Percentiles rank a stretch among this genome's conserved stretches.
These are phyloP conservation scores for Monodelphis domestica DNA, from an alignment of 2,797 vertebrate genomes.

Conservation along the genomic window DNA sequence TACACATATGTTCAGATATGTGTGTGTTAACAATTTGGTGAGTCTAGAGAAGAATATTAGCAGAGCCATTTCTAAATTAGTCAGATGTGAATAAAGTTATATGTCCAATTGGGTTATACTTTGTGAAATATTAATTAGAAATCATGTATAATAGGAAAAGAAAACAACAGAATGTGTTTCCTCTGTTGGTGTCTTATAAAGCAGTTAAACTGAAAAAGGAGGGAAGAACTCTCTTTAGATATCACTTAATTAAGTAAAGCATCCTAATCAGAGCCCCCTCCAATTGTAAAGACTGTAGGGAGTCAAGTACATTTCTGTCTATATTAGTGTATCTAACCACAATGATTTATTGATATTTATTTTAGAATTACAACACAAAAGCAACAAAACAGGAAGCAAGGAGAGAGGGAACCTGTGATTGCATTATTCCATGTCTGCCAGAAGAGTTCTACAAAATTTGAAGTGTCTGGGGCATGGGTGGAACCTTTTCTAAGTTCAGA, in stretches of 20 bases:
- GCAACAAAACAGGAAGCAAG: constrained; percentile 72
- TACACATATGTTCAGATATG: not conserved
- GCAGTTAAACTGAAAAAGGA: constrained; percentile 83
- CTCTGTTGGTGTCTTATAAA: constrained; percentile 85
- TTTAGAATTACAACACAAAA: constrained; percentile 82
- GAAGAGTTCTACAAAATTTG: constrained; percentile 55
- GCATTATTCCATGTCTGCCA: constrained; percentile 39
- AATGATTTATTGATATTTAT: constrained; percentile 86
- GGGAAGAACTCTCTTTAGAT: constrained; percentile 86
- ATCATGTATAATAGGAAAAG: constrained; percentile 85
- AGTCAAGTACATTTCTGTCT: constrained; percentile 86
- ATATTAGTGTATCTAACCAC: constrained; percentile 83
- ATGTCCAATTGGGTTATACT: constrained; percentile 73
- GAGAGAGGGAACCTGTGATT: constrained; percentile 50
- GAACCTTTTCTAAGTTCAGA: constrained; percentile 65
- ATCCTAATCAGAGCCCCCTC: constrained; percentile 87
- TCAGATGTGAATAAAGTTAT: constrained; percentile 41
- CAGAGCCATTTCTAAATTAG: not conserved
- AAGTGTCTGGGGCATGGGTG: constrained; percentile 3
- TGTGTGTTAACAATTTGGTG: not conserved
- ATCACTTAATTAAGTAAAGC: constrained; percentile 89
- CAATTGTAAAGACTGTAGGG: constrained; percentile 87
- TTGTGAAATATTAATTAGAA: constrained; percentile 83
- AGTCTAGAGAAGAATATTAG: not conserved
- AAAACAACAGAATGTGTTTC: constrained; percentile 85